Percentiles rank a stretch among this genome's conserved stretches.
Evolutionary conservation across 2,113 vertebrate species (phyloP).

Genomic region (Phyllostomus discolor): DNA sequence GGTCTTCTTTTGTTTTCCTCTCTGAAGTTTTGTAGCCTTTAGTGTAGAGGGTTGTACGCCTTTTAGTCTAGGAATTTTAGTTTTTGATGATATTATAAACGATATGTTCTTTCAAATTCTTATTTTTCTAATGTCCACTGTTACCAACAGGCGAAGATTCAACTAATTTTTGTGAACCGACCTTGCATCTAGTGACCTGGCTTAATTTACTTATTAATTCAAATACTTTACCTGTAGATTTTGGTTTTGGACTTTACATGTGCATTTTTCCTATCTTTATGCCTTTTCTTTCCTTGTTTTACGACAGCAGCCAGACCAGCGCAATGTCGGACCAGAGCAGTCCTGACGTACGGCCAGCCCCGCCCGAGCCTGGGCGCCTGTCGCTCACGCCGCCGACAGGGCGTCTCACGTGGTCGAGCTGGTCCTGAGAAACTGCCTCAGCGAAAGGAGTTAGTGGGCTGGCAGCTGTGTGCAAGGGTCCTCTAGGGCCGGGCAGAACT

Average conservation of each 20-base stretch:
- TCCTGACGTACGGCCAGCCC: neutral
- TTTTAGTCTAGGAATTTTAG: neutral
- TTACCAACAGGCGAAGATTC: neutral
- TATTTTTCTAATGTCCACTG: neutral
- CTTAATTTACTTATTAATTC: constrained; percentile 12
- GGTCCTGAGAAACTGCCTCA: neutral
- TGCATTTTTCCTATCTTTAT: neutral
- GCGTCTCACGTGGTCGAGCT: neutral
- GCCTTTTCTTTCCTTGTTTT: neutral
- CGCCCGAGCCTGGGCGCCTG: neutral
- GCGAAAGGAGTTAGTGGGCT: neutral
- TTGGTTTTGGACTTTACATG: neutral
- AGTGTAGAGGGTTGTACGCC: neutral
- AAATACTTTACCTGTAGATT: neutral
- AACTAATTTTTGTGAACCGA: neutral
- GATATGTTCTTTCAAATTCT: neutral
- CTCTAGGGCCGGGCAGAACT: neutral
- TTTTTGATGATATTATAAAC: neutral
- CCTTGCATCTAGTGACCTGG: neutral
- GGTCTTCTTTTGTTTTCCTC: neutral
- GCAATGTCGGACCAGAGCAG: neutral
- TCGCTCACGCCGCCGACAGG: neutral
- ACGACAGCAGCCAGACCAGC: neutral
- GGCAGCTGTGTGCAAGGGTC: neutral
- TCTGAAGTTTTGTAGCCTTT: neutral